Evolutionary conservation across 2,113 vertebrate genomes (phyloP).

Genomic region (Paraplagusia blochii): DNA sequence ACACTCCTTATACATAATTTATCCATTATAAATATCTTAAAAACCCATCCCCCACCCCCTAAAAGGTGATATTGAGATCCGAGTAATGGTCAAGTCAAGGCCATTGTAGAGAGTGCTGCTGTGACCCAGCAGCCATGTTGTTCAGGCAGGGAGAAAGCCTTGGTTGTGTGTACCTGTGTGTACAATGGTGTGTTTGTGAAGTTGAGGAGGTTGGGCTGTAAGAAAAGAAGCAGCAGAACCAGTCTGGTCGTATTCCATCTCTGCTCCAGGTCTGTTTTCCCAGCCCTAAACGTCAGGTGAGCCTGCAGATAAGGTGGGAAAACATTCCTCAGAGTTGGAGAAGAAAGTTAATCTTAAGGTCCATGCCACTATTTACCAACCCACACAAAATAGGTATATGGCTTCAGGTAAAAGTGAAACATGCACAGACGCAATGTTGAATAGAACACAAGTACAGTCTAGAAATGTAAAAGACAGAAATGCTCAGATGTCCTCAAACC

Average conservation of each 20-base stretch:
- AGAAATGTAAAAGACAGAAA: neutral
- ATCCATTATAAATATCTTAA: too few species aligned
- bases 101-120: neutral
- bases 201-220: constrained; percentile 18
- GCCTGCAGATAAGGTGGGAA: constrained; percentile 12
- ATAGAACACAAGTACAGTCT: neutral
- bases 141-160: neutral
- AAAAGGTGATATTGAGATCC: neutral
- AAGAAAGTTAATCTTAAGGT: neutral
- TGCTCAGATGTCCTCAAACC: neutral
- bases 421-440: neutral
- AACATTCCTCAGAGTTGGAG: constrained; percentile 1
- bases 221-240: constrained; percentile 56
- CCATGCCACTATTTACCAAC: neutral
- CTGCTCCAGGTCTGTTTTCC: constrained; percentile 4
- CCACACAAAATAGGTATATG: neutral
- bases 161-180: constrained; percentile 18
- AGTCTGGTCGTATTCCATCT: constrained; percentile 16
- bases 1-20: too few species aligned
- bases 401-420: neutral
- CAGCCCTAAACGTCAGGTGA: constrained; percentile 19
- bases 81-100: neutral
- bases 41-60: too few species aligned
- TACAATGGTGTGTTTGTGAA: constrained; percentile 52
- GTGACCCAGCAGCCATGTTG: neutral